These are phyloP conservation scores for Pentalonia nigronervosa DNA, from an alignment of 1,140 invertebrate species.

Conservation along the genomic window DNA sequence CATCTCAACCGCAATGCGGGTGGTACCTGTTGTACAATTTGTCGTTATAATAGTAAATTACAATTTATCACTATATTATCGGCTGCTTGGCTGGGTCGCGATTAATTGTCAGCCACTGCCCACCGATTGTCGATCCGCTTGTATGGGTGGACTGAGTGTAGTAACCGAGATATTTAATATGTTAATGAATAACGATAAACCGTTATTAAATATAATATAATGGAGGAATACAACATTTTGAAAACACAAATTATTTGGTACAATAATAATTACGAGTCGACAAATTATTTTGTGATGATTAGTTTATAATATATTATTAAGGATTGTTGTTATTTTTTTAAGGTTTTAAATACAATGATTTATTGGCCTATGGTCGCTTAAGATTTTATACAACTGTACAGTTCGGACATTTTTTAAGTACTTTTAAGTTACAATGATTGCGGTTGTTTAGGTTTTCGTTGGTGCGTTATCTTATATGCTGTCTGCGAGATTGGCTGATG, in stretches of 20 bases:
- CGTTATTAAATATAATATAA: too few species aligned
- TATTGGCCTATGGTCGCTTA: too few species aligned
- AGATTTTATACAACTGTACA: too few species aligned
- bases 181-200: background rate
- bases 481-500: too few species aligned
- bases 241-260: background rate
- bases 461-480: too few species aligned
- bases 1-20: background rate
- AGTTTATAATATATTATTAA: background rate
- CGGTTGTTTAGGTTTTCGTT: too few species aligned
- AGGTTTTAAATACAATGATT: too few species aligned
- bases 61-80: background rate
- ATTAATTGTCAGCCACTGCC: background rate
- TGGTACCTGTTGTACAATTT: slow-evolving; percentile 4
- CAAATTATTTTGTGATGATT: background rate
- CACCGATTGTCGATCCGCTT: background rate
- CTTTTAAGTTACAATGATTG: too few species aligned
- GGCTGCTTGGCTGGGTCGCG: too few species aligned
- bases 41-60: background rate
- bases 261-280: too few species aligned
- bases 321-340: background rate
- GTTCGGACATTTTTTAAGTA: too few species aligned
- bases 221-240: background rate
- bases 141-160: background rate
- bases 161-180: background rate